Conservation (phyloP, 2,113 vertebrate species). For the Oncorhynchus nerka region DNA sequence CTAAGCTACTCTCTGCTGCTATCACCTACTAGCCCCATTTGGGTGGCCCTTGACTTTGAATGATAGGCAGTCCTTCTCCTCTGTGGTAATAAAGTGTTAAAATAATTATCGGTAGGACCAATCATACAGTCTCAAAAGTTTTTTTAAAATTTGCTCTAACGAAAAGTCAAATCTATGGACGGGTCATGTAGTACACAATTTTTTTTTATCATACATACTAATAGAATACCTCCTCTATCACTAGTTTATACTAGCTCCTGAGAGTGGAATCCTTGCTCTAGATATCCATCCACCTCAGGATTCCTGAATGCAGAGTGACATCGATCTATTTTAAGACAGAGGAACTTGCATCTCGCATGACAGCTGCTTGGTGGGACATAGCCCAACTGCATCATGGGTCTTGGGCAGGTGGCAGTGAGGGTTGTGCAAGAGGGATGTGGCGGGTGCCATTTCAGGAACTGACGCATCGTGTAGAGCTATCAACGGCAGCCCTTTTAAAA, state of each 20-base stretch:
- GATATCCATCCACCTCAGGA: neutral
- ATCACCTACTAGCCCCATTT: too few relatives aligned
- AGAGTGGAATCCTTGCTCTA: neutral
- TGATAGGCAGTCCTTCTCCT: too few relatives aligned
- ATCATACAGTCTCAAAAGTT: too few relatives aligned
- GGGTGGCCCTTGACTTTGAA: too few relatives aligned
- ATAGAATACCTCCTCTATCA: neutral
- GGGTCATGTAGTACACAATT: neutral
- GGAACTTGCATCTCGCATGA: conserved; percentile 29
- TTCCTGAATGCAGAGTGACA: neutral
- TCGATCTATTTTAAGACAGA: conserved; percentile 15
- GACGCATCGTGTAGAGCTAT: neutral
- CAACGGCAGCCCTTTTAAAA: neutral
- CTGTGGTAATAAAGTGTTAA: too few relatives aligned
- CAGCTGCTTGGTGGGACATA: conserved; percentile 15
- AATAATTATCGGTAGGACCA: too few relatives aligned
- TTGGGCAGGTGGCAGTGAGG: conserved; percentile 6
- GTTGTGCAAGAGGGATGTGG: conserved; percentile 11
- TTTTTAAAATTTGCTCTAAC: too few relatives aligned
- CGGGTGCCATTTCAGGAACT: neutral
- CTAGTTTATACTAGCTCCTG: neutral
- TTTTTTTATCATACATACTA: neutral
- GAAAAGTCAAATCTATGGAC: too few relatives aligned
- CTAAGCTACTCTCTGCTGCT: too few relatives aligned
- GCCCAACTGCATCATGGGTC: conserved; percentile 7